Evolutionary conservation across 2,113 vertebrate species (phyloP).

Genomic region (Phalacrocorax carbo): DNA sequence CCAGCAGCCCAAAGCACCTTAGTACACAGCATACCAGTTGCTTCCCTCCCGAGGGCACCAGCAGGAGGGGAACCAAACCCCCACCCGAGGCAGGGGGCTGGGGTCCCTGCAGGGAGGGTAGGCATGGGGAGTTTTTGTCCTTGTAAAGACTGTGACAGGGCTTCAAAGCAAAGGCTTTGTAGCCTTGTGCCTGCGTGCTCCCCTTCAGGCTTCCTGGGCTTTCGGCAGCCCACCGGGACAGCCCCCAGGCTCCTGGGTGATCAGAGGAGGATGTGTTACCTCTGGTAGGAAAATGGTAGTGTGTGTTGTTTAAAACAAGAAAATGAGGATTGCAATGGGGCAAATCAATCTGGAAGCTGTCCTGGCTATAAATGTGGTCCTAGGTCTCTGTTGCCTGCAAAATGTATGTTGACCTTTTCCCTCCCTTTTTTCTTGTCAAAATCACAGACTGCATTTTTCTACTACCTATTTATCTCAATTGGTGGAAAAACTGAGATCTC

Average conservation of each 20-base stretch:
- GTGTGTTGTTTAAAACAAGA: background rate
- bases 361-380: background rate
- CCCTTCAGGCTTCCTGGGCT: background rate
- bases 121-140: background rate
- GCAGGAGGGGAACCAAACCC: background rate
- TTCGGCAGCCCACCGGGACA: background rate
- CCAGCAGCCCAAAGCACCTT: background rate
- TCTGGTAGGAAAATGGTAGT: background rate
- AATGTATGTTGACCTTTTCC: background rate
- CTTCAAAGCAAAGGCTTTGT: background rate
- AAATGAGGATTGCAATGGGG: background rate
- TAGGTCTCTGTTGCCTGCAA: background rate
- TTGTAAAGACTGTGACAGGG: background rate
- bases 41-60: background rate
- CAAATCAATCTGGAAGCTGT: background rate
- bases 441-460: background rate
- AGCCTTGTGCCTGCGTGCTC: background rate
- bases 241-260: background rate
- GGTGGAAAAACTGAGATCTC: background rate
- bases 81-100: rapidly evolving
- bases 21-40: background rate
- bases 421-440: background rate
- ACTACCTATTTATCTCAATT: background rate
- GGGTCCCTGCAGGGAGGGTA: background rate
- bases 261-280: background rate